phyloP scores from a whole-genome alignment of 2,888 invertebrate genomes.

The Ceraclea dissimilis region DNA sequence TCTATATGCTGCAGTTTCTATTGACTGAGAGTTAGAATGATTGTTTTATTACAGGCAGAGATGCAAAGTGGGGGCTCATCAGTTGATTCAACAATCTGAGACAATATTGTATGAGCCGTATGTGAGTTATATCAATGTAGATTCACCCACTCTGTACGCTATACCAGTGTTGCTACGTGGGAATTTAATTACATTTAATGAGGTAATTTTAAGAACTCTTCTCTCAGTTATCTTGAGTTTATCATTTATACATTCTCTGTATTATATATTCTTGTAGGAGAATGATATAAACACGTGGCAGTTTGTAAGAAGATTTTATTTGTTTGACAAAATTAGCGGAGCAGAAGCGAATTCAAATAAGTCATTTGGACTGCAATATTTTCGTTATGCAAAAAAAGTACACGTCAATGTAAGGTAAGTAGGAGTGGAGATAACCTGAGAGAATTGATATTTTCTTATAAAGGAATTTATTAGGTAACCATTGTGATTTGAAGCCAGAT shows the following conservation, averaged over 20 bases:
- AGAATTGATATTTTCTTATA: too few species aligned
- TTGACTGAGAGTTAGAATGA: too few species aligned
- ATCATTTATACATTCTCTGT: too few species aligned
- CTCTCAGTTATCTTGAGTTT: too few species aligned
- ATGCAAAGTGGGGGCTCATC: constrained; percentile 31
- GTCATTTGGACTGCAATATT: constrained; percentile 14
- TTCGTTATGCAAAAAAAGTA: constrained; percentile 21
- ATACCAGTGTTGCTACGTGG: constrained; percentile 47
- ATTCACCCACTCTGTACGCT: constrained; percentile 39
- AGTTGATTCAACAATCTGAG: constrained; percentile 33
- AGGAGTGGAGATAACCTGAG: too few species aligned
- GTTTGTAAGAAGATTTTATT: constrained; percentile 59
- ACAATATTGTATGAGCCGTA: constrained; percentile 49
- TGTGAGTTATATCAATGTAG: constrained; percentile 39
- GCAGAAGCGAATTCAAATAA: constrained; percentile 20
- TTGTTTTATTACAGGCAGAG: constrained; percentile 18
- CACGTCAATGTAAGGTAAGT: constrained; percentile 24
- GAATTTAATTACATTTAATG: constrained; percentile 39
- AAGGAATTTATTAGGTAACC: too few species aligned
- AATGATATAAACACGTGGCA: constrained; percentile 51
- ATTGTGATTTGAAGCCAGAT: too few species aligned
- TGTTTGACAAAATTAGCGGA: constrained; percentile 52
- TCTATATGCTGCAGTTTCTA: too few species aligned
- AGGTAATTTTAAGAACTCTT: too few species aligned
- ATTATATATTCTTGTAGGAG: constrained; percentile 34